A percentile compares a stretch with the other conserved stretches of the same genome.
Conservation (phyloP, 2,113 vertebrate species). For the Nibea albiflora region DNA sequence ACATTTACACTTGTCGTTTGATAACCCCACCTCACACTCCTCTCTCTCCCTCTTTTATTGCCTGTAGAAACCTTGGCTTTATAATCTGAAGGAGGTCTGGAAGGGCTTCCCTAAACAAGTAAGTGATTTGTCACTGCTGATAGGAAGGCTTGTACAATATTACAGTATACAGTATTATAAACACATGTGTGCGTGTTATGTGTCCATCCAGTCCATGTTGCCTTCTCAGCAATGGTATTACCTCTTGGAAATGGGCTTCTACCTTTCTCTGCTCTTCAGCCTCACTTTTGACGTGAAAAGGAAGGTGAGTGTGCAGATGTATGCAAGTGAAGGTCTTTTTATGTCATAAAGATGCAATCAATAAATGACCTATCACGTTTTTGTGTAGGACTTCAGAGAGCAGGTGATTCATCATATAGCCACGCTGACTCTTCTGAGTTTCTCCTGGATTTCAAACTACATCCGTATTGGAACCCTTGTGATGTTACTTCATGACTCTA, state of each 20-base stretch:
- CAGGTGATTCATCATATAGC: conserved; percentile 93
- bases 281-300: conserved; percentile 89
- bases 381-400: conserved; percentile 90
- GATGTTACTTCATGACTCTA: conserved; percentile 89
- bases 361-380: neutral
- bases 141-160: neutral
- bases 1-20: neutral
- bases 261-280: conserved; percentile 91
- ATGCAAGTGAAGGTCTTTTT: neutral
- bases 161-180: neutral
- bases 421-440: conserved; percentile 90
- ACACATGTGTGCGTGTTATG: neutral
- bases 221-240: conserved; percentile 96
- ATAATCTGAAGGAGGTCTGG: conserved; percentile 92
- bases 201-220: conserved; percentile 86
- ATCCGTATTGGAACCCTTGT: conserved; percentile 92
- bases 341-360: neutral
- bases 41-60: conserved; percentile 29
- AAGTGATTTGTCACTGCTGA: conserved; percentile 34
- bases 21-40: neutral
- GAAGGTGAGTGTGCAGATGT: conserved; percentile 85
- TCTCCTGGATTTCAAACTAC: conserved; percentile 95
- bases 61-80: conserved; percentile 94
- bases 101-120: conserved; percentile 92
- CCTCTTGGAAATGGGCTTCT: conserved; percentile 91